Base-by-base conservation (phyloP, 2,113 vertebrate species). In the Hucho hucho region DNA sequence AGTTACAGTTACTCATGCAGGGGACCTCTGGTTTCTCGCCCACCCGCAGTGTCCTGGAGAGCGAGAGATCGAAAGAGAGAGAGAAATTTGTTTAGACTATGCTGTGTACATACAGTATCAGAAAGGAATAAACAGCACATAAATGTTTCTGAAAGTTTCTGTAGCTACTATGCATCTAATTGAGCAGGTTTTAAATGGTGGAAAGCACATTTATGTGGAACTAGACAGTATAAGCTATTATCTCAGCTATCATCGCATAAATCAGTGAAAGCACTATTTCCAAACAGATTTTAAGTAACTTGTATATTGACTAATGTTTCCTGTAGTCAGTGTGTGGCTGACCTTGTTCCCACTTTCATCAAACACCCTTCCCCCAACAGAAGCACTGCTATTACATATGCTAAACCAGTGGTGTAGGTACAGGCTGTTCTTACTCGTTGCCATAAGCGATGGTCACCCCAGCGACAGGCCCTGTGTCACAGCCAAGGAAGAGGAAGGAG, bases 401-500 rank as follows among this genome's bases (percentile, higher is more conserved):
- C 66, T 67, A 79, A 65, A n/a, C 65, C 56, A 79, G 56, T 70
- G 66, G 71, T 20, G 53, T n/a, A 64, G 6, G 37, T 43, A 43
- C 37, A 43, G 37, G 37, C 37, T 65, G 69, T 66, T 90, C 96
- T 96, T 89, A 99, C 98, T 90, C 87, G 88, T 98, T 99, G 93
- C 88, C 89, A 75, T 99, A 98, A 77, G 90, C 79, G 86, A 97
- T 91, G 1, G 96, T 99, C 76, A 99, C 95, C 11, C 98, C 98
- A 12, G 98, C 98, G 69, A 99, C 97, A 1, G 94, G 95, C 20
- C 96, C 97, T 0, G 96, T 99, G 89, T 98, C 95, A 0, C 98
- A 99, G 71, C 98, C 98, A 82, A 99, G 93, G 93, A 98, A 99
- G 49, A 99, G 96, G 92, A 99, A 97, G 64, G 97, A 98, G 75